Conservation (phyloP, 1,140 invertebrate species). For the Trichoplusia ni region DNA sequence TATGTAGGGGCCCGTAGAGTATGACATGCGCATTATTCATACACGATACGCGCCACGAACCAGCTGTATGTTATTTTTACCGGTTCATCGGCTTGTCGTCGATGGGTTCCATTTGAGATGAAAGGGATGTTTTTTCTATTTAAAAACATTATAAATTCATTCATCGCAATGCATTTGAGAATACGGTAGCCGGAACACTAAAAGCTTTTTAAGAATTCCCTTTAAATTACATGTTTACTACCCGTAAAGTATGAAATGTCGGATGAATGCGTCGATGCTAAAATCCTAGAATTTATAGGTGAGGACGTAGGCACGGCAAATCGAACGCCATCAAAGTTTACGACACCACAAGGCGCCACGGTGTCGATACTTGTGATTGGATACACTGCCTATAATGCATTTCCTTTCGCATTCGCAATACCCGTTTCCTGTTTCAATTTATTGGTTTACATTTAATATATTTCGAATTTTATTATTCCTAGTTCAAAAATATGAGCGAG, state of each 20-base stretch:
- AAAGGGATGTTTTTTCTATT: slow-evolving; percentile 28
- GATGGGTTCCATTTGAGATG: slow-evolving; percentile 29
- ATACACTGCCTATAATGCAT: slow-evolving; percentile 53
- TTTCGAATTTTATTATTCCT: slow-evolving; percentile 18
- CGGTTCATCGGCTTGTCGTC: slow-evolving; percentile 67
- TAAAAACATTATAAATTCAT: slow-evolving; percentile 7
- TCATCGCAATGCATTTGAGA: not conserved
- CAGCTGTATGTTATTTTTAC: slow-evolving; percentile 75
- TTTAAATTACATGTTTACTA: not conserved
- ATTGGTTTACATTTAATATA: slow-evolving; percentile 34
- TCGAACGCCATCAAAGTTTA: slow-evolving; percentile 69
- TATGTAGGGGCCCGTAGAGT: slow-evolving; percentile 71
- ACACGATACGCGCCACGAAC: slow-evolving; percentile 56
- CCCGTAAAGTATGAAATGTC: not conserved
- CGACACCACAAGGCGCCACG: slow-evolving; percentile 58
- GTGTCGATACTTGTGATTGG: slow-evolving; percentile 56
- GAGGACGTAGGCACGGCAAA: slow-evolving; percentile 39
- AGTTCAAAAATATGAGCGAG: not conserved
- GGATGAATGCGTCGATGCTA: not conserved
- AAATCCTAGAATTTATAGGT: slow-evolving; percentile 9
- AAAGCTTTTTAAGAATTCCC: not conserved
- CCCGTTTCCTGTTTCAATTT: slow-evolving; percentile 62
- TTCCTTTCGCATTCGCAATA: slow-evolving; percentile 63
- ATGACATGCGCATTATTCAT: slow-evolving; percentile 80
- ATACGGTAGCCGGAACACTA: not conserved